Conservation (phyloP, 2,113 vertebrate genomes). For the Psittacula cyanocephala region DNA sequence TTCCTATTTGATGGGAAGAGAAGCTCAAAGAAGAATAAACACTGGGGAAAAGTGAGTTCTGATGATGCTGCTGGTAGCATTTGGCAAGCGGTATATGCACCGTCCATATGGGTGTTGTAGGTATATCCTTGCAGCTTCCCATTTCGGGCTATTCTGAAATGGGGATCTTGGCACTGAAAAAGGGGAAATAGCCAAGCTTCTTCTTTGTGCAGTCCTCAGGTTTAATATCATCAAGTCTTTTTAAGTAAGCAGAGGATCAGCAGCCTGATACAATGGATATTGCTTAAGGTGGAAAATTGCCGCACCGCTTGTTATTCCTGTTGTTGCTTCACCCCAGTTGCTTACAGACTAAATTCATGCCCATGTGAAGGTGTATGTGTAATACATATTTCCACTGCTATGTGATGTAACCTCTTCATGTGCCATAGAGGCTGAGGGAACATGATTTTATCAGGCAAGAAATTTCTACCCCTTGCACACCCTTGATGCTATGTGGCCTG, state of each 20-base stretch:
- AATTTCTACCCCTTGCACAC: background rate
- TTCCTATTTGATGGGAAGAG: background rate
- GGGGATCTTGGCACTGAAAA: background rate
- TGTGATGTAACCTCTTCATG: too few species aligned
- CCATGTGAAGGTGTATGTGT: background rate
- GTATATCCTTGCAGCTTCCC: background rate
- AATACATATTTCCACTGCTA: rapidly evolving
- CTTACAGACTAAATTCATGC: background rate
- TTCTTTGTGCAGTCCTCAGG: background rate
- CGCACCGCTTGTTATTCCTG: rapidly evolving
- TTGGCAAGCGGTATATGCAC: background rate
- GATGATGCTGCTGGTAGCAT: background rate
- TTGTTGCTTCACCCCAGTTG: background rate
- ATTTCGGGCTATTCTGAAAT: background rate
- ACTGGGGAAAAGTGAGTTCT: background rate
- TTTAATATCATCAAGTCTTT: background rate
- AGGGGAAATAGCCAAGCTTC: background rate
- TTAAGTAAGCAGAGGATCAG: background rate
- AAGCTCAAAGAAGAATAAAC: background rate
- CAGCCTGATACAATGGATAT: background rate
- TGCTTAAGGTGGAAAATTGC: background rate
- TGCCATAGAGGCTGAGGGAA: rapidly evolving
- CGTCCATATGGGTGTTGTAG: rapidly evolving
- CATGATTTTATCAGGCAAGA: background rate
- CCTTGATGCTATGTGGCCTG: background rate